These are phyloP conservation scores for Mus pahari DNA, from an alignment of 2,113 vertebrate species.

Conservation along the genomic window DNA sequence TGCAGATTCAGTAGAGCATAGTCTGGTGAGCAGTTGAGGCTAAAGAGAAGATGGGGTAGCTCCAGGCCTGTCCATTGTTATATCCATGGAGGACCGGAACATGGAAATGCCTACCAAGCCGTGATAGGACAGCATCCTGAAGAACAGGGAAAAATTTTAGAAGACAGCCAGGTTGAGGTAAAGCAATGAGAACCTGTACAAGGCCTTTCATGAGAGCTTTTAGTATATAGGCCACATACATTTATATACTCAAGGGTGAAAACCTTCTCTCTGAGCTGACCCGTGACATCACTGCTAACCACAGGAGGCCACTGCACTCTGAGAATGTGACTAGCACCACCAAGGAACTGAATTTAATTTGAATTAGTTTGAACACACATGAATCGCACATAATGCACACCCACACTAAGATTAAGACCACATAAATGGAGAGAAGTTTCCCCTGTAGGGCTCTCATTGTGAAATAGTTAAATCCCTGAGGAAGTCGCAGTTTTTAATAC, in stretches of 20 bases:
- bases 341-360: not conserved
- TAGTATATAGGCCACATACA: no score
- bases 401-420: not conserved
- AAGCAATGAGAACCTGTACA: not conserved
- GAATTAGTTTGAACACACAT: not conserved
- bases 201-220: not conserved
- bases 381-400: not conserved
- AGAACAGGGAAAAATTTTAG: not conserved
- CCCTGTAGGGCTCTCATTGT: not conserved
- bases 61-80: not conserved
- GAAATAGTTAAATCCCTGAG: constrained; percentile 8
- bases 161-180: not conserved
- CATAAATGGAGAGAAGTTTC: not conserved
- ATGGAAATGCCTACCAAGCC: not conserved
- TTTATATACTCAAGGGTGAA: no score
- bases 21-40: not conserved
- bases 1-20: not conserved
- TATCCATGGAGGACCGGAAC: not conserved
- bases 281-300: not conserved
- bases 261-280: not conserved
- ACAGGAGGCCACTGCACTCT: not conserved
- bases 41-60: not conserved
- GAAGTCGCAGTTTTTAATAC: not conserved
- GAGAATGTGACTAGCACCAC: not conserved
- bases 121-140: not conserved